Base-by-base conservation (phyloP, 2,113 vertebrate species). In the Pelvicachromis taeniatus region DNA sequence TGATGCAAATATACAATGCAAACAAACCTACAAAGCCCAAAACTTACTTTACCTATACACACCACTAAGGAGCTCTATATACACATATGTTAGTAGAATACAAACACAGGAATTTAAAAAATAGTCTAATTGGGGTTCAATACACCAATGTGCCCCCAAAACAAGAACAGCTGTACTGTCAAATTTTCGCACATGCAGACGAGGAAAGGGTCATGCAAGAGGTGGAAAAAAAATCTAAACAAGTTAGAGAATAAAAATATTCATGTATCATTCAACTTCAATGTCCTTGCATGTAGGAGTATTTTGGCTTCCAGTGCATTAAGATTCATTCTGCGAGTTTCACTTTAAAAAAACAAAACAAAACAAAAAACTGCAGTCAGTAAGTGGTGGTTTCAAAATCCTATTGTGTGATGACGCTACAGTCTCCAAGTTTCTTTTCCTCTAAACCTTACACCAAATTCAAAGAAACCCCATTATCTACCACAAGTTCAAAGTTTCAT, bases 1-100 rank as follows among this genome's bases (percentile, higher is more conserved):
- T 90, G 93, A 91, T 94, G 92, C 94, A 94, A 95, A 95, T 95
- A 75, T 95, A 95, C 93, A 96, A 88, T 92, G 95, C 90, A 78
- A 93, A 95, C 90, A 94, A 82, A 94, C 88, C 90, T 92, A 93
- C 86, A 91, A 92, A 89, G 91, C 87, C 84, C 90, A 82, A 91
- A 82, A 90, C 82, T 78, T 63, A 94, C 84, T 84, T 86, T 61
- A 83, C 80, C 87, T 94, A 94, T 94, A 94, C 95, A 95, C 86
- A 83, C 85, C 91, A 94, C 91, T 89, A 88, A 65, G 61, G 85
- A 83, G 70, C 85, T 78, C 86, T 92, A 95, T 93, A 85, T 87
- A 93, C 85, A 93, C 40, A 40, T 65, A 40, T 68, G 38, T 90
- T 87, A 91, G 86, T 95, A 81, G 85, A 83, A 91, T 90, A 90